These are phyloP conservation scores for Acleris holmiana DNA, from an alignment of 2,888 invertebrate genomes.

Conservation along the genomic window DNA sequence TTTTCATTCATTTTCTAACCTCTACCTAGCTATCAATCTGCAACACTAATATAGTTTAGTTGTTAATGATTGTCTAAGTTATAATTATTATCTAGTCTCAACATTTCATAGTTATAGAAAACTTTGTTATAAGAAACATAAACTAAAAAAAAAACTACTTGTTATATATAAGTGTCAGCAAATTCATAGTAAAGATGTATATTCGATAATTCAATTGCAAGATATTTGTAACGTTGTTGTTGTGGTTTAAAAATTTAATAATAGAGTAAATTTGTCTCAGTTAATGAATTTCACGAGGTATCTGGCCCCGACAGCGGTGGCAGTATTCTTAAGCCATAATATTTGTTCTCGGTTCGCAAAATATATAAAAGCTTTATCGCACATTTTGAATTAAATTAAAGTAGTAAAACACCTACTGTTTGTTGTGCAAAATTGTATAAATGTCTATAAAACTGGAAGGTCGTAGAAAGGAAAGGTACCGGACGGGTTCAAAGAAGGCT, in stretches of 20 bases:
- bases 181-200: constrained; percentile 42
- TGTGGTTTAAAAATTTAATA: constrained; percentile 49
- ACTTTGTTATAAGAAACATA: constrained; percentile 59
- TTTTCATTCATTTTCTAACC: constrained; percentile 28
- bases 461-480: constrained; percentile 15
- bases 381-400: constrained; percentile 63
- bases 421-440: constrained; percentile 50
- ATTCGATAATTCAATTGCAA: constrained; percentile 52
- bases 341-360: constrained; percentile 54
- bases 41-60: constrained; percentile 31
- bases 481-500: constrained; percentile 10
- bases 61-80: constrained; percentile 54
- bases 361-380: constrained; percentile 67
- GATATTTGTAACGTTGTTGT: constrained; percentile 51
- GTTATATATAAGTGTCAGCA: constrained; percentile 44
- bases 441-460: constrained; percentile 32
- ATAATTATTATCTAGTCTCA: constrained; percentile 72
- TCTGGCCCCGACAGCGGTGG: background rate
- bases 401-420: constrained; percentile 57
- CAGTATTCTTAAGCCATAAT: constrained; percentile 26
- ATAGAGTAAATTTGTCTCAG: constrained; percentile 19
- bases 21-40: constrained; percentile 24
- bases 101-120: constrained; percentile 69
- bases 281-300: constrained; percentile 8
- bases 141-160: constrained; percentile 32